Evolutionary conservation across 2,113 vertebrate genomes (phyloP), one percentile per base, ranked within the genome.

Genomic region (Forbesichthys agassizii): DNA sequence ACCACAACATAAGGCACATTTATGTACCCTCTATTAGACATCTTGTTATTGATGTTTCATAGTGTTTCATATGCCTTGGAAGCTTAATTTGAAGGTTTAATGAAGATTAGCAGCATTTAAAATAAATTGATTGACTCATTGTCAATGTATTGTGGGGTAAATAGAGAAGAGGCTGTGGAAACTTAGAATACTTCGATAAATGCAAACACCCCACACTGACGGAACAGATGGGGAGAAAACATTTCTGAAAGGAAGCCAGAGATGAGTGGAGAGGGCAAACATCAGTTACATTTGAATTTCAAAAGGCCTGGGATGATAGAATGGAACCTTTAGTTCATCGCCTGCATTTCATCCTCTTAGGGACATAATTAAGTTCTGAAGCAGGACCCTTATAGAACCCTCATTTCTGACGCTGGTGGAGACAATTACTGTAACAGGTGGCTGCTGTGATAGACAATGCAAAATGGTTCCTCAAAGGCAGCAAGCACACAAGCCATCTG

Each of bases 311-410:
- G 72, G 52, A 13, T 59, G 20, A 67, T 48, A n/a, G 61, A 79
- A 66, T 52, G 55, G 33, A 75, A 52, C 53, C 12, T 42, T 12
- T 60, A 27, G 3, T 54, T 63, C 65, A 47, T 33, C 58, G 33
- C 14, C 36, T 42, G 36, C 36, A 42, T 42, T 42, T 42, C 3
- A 46, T 67, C 61, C 6, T 54, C 69, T 76, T 64, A 66, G 51
- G 47, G 16, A 72, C 57, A 20, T 53, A 42, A 73, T 62, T 33
- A 36, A 74, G 48, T 71, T 71, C 27, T 14, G 20, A 67, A 36
- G 49, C 1, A 8, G 73, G 66, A 83, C 16, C 51, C 13, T 33
- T 70, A 74, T 77, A 59, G 78, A 79, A 84, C 71, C 11, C 47
- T 18, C 60, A 71, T 75, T 11, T 74, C 27, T 0, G 3, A 68